Conservation (phyloP, 2,113 vertebrate species). For the Tyto alba region DNA sequence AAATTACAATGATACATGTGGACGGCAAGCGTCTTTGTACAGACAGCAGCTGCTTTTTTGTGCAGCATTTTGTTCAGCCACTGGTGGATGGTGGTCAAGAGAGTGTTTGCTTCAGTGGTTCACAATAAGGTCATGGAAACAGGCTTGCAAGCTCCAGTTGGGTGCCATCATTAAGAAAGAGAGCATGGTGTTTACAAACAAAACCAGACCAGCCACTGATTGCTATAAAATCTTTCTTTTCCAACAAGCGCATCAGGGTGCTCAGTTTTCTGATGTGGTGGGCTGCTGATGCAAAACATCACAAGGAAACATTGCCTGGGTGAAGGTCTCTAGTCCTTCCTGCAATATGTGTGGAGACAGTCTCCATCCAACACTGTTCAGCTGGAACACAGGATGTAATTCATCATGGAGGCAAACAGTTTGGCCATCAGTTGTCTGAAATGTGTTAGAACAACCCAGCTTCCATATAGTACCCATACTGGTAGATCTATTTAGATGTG, state of each 20-base stretch:
- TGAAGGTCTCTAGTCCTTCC: not conserved
- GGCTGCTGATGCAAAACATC: not conserved
- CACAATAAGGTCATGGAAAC: not conserved
- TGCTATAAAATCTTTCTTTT: not conserved
- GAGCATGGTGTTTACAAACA: not conserved
- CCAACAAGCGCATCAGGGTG: not conserved
- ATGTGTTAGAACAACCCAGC: not conserved
- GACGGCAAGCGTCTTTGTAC: not conserved
- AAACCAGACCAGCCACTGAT: not conserved
- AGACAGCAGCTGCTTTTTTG: not conserved
- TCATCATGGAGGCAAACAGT: not conserved
- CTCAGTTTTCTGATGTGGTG: not conserved
- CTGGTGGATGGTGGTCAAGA: not conserved
- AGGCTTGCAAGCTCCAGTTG: not conserved
- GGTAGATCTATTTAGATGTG: not conserved
- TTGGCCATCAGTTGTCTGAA: not conserved
- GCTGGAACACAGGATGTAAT: not conserved
- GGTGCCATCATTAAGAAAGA: not conserved
- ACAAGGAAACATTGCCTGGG: not conserved
- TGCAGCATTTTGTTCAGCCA: not conserved
- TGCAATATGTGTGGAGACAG: rapidly evolving
- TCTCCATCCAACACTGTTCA: not conserved
- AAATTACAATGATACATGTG: not conserved
- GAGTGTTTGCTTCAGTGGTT: not conserved
- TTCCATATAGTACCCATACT: rapidly evolving